Base-by-base conservation (phyloP, 2,797 vertebrate species). In the Ispidina lecontei region DNA sequence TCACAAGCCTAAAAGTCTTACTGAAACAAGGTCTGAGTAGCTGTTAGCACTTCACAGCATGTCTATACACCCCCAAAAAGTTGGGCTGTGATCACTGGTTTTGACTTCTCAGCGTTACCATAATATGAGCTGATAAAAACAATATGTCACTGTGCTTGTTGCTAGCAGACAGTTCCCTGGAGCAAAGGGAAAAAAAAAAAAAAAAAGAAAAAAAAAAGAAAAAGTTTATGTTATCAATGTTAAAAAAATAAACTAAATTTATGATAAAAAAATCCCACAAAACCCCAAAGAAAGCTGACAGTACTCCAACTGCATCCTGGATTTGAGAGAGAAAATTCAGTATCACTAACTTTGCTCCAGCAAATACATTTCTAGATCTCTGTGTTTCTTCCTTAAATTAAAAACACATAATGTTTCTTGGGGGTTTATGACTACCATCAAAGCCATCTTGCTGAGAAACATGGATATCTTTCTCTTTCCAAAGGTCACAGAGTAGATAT, bases 401-500 rank as follows among this genome's bases (percentile, higher is more conserved):
- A 44, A 88, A 71, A 58, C 90, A 91, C 35, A 71, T 6, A 64
- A 69, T 4, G 2, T 73, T 93, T 96, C 84, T 90, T 76, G 44
- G 33, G 72, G 71, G 56, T 72, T 93, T 91, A 77, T 87, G 78
- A 90, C 56, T 41, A 72, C 69, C 51, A 92, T 94, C 89, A 96
- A 91, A 95, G 67, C 58, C 2, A 3, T 70, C 94, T 93, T 76
- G 80, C 90, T 93, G 88, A 84, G 94, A 94, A 94, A 91, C n/a
- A 9, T 31, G 58, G 58, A 93, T 79, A 77, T 71, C 72, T 91
- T 76, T 71, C 54, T 92, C 82, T 64, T 87, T 92, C 26, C 17
- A 52, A 89, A 95, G 94, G 94, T 96, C 91, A 95, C 41, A 86
- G 75, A 92, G 68, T 41, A 95, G 76, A 92, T 92, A 89, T 52